Evolutionary conservation across 2,113 vertebrate species (phyloP).

Genomic region (Scalopus aquaticus): DNA sequence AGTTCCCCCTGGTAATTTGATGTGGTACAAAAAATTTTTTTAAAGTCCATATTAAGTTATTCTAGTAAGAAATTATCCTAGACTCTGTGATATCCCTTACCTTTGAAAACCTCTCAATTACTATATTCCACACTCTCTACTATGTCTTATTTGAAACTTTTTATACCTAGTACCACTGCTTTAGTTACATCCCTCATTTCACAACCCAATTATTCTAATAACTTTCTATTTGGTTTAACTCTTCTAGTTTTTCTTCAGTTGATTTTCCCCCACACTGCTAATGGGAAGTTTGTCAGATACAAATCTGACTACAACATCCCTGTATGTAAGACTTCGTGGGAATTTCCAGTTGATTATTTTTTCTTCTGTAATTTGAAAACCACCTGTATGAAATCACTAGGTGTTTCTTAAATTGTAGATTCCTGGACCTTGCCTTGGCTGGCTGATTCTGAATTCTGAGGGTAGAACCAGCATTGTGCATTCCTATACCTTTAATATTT

Average conservation of each 20-base stretch:
- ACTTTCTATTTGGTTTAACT: background rate
- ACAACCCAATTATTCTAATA: background rate
- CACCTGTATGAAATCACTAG: background rate
- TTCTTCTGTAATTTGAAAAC: constrained; percentile 29
- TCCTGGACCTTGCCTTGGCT: background rate
- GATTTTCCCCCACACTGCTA: background rate
- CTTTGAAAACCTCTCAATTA: background rate
- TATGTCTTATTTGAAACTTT: background rate
- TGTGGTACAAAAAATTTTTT: background rate
- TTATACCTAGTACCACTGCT: background rate
- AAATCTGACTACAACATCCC: background rate
- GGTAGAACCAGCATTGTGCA: background rate
- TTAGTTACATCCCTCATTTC: background rate
- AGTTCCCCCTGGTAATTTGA: background rate
- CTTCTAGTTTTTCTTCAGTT: background rate
- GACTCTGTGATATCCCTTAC: background rate
- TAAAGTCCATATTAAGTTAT: background rate
- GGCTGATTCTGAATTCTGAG: background rate
- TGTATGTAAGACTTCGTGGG: background rate
- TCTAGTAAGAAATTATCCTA: background rate
- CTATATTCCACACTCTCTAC: background rate
- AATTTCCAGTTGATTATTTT: background rate
- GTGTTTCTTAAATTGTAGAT: background rate
- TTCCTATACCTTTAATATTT: background rate
- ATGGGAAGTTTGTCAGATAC: background rate